Conservation (phyloP, 2,113 vertebrate genomes). For the Oreochromis tanganicae region DNA sequence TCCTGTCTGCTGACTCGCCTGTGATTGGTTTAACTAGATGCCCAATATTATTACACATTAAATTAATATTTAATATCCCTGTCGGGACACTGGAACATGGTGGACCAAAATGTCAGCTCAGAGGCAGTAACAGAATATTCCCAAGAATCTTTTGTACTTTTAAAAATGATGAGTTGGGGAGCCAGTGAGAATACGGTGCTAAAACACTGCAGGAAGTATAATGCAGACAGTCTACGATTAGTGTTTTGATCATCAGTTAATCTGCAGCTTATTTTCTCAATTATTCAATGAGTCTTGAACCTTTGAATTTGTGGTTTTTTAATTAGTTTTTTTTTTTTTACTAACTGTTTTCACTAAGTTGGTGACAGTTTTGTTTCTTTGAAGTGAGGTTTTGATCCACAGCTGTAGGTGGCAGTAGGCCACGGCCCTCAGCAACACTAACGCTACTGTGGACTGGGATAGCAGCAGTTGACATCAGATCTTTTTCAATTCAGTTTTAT, state of each 20-base stretch:
- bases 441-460: not conserved
- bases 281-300: not conserved
- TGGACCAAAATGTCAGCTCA: not conserved
- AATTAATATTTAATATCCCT: not conserved
- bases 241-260: not conserved
- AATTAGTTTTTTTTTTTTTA: fast-evolving
- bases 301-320: not conserved
- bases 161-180: not conserved
- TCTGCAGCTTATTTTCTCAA: not conserved
- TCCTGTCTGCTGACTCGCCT: not conserved
- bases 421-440: not conserved
- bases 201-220: not conserved
- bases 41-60: not conserved
- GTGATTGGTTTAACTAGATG: not conserved
- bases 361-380: not conserved
- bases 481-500: not conserved
- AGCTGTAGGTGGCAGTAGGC: not conserved
- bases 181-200: not conserved
- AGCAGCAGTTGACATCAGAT: not conserved
- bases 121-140: not conserved
- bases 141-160: not conserved
- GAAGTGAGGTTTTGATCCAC: not conserved
- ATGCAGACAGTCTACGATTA: not conserved
- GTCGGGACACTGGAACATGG: not conserved
- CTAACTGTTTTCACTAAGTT: not conserved